Evolutionary conservation across 2,888 invertebrate genomes (phyloP), one percentile per base, ranked within the genome.

Genomic region (Xestoiulus laeticollis): DNA sequence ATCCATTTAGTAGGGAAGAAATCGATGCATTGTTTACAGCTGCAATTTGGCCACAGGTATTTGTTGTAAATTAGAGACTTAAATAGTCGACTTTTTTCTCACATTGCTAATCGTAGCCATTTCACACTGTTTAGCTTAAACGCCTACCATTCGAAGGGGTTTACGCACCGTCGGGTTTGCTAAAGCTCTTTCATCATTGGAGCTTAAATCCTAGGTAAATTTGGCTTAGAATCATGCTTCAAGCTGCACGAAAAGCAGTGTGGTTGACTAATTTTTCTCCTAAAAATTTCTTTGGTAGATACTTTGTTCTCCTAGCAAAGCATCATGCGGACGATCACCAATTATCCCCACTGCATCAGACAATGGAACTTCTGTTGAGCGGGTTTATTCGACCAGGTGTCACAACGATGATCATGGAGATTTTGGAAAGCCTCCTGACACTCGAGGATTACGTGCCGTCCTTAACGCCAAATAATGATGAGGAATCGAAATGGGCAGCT

Each of bases 111-210:
- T 78, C 26, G 30, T 14, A 78, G 1, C 30, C 30, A 30, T 12
- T 30, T 78, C 14, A 30, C 30, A 1, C 14, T 78, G 1, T 30
- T 0, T 78, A 91, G 91, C 86, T 92, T 22, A 89, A 90, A 6
- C 96, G 95, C 91, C 92, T 98, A 22, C 94, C 95, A 0, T 93
- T 94, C 85, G 98, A 98, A 91, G 95, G 96, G 14, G 94, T 97
- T 88, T 95, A 96, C 90, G 95, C 95, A 90, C 97, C 97, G 0
- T 97, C 97, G 0, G 94, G 95, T 1, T 92, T 98, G 87, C 78
- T 87, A 33, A 96, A 95, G 91, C 92, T 98, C n/a, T 93, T 98
- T 30, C 93, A 94, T 43, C 93, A 94, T 0, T 98, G 98, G 97
- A 95, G 96, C 89, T 94, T 94, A 87, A 95, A 96, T 92, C 95